These are phyloP conservation scores for Delphinus delphis DNA, from an alignment of 2,113 vertebrate genomes.

Conservation along the genomic window DNA sequence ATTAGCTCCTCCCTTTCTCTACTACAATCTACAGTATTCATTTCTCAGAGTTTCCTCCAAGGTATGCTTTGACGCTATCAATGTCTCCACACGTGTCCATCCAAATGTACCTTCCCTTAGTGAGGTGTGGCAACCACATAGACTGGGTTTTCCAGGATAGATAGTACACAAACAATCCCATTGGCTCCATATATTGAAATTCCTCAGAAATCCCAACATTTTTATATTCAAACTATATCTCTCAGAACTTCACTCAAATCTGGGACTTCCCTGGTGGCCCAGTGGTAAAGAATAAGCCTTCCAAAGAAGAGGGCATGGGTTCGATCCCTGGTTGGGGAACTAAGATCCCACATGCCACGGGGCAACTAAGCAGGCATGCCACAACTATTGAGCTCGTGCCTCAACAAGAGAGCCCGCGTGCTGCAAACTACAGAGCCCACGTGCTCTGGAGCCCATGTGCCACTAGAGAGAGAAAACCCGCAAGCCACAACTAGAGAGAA, in stretches of 20 bases:
- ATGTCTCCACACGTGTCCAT: neutral
- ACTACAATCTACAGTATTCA: neutral
- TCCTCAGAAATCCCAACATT: constrained; percentile 23
- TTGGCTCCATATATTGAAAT: neutral
- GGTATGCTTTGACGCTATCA: neutral
- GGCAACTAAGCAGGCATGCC: no score
- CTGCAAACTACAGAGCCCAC: no score
- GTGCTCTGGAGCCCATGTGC: no score
- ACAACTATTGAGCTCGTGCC: no score
- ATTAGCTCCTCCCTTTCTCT: neutral
- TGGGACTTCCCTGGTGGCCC: no score
- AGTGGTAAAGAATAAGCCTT: no score
- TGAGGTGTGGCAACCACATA: neutral
- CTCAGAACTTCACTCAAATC: neutral
- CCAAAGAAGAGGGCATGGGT: no score
- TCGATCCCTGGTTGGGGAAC: no score
- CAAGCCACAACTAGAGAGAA: no score
- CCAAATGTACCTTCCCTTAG: neutral
- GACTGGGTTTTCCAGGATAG: neutral
- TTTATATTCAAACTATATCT: neutral
- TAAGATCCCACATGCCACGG: no score
- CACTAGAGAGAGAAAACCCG: no score
- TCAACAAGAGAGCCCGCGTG: no score
- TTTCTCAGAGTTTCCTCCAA: neutral
- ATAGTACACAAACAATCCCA: neutral